Evolutionary conservation across 2,113 vertebrate species (phyloP), one percentile per base, ranked within the genome.

Genomic region (Tyto alba): DNA sequence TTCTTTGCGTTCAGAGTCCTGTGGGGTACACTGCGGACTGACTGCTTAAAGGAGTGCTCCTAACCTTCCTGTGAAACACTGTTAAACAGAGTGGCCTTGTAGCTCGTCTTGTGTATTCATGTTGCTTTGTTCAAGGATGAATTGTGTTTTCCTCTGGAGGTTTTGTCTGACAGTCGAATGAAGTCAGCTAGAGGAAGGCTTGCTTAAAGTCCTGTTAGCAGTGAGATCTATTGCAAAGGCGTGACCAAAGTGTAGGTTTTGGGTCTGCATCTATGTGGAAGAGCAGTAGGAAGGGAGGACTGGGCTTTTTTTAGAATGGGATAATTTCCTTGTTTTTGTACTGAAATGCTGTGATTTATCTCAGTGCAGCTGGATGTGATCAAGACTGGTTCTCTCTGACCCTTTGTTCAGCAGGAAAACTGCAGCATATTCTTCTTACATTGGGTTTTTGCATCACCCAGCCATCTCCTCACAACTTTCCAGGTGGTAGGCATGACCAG

Each of bases 151-250:
- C 23, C 19, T 57, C 7, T 21, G 60, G 43, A 34, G 63, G 18
- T 11, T 10, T 72, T 4, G 0, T 36, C 34, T 64, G 32, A 9
- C 3, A 1, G 7, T 43, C 3, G 5, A 1, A 11, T 78, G n/a
- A 36, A 74, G 13, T 15, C 45, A 60, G 0, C 32, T 62, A 36
- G 36, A 62, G 36, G 47, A 56, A 64, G 26, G 50, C 18, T 56
- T 13, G 15, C 53, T 56, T n/a, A 5, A 53, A 79, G 23, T n/a
- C 14, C 50, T 55, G 6, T 43, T 75, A 66, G 19, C 60, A 83
- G 56, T n/a, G 73, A 75, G 21, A 22, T 34, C 52, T 9, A 5
- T 41, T 62, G 52, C 59, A 81, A 52, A 76, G 34, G 5, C 63
- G 30, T 69, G 69, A 52, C 29, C 1, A 2, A 22, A 47, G 8